These are phyloP conservation scores for Morpho deidamia DNA, from an alignment of 2,888 invertebrate genomes.

Conservation along the genomic window DNA sequence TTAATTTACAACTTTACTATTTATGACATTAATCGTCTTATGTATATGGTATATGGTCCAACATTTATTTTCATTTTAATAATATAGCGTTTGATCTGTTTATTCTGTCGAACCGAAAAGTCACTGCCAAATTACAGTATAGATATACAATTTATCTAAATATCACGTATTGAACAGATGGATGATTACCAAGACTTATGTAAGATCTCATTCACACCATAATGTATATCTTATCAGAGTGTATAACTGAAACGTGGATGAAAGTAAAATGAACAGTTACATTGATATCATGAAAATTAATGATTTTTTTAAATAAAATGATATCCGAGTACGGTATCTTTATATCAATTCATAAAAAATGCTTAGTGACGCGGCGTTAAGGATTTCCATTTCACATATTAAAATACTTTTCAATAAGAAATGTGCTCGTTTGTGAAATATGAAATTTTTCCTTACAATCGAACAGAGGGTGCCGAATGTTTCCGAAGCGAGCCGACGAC, in stretches of 20 bases:
- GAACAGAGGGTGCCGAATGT: slow-evolving; percentile 53
- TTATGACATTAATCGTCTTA: too few species aligned
- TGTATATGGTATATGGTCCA: too few species aligned
- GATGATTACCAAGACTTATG: too few species aligned
- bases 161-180: too few species aligned
- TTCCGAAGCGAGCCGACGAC: slow-evolving; percentile 50
- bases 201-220: too few species aligned
- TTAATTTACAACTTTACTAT: too few species aligned
- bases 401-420: slow-evolving; percentile 41
- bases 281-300: slow-evolving; percentile 5
- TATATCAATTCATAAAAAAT: slow-evolving; percentile 13
- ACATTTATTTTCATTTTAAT: too few species aligned
- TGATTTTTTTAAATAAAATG: slow-evolving; percentile 1
- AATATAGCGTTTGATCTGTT: too few species aligned
- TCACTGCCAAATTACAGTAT: too few species aligned
- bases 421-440: slow-evolving; percentile 47
- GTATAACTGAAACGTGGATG: slow-evolving; percentile 1
- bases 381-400: slow-evolving; percentile 31
- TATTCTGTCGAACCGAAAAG: too few species aligned
- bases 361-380: slow-evolving; percentile 3
- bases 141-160: too few species aligned
- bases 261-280: slow-evolving; percentile 1
- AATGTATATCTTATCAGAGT: too few species aligned
- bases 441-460: slow-evolving; percentile 65
- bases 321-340: slow-evolving; percentile 9